These are phyloP conservation scores for Macaria notata DNA, from an alignment of 2,888 invertebrate genomes.

Conservation along the genomic window DNA sequence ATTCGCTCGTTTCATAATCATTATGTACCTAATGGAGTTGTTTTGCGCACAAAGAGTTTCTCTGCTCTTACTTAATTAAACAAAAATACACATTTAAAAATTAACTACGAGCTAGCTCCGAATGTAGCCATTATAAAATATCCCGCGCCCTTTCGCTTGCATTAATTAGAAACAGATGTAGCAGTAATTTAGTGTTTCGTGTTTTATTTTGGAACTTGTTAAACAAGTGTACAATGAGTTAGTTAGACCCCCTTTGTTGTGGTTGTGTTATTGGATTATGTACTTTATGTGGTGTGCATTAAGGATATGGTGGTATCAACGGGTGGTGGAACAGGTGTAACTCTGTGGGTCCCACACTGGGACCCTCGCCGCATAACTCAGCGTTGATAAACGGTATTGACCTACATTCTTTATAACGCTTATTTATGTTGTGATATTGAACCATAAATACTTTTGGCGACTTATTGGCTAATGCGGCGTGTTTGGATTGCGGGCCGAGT, in stretches of 20 bases:
- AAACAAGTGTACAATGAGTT: constrained; percentile 29
- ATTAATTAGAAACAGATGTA: constrained; percentile 27
- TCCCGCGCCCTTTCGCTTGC: constrained; percentile 12
- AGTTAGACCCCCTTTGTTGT: constrained; percentile 26
- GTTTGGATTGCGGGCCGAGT: constrained; percentile 20
- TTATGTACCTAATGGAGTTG: neutral
- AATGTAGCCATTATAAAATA: constrained; percentile 11
- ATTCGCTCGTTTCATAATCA: neutral
- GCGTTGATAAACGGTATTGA: constrained; percentile 38
- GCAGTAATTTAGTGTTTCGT: constrained; percentile 21
- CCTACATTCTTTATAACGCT: constrained; percentile 37
- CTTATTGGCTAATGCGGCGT: constrained; percentile 32
- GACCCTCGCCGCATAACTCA: constrained; percentile 34
- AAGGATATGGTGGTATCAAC: constrained; percentile 24
- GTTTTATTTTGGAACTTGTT: constrained; percentile 28
- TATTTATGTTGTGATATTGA: constrained; percentile 36
- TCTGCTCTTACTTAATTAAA: neutral
- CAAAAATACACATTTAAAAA: neutral
- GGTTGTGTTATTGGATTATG: constrained; percentile 11
- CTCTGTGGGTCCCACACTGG: constrained; percentile 41
- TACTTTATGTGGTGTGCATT: constrained; percentile 14
- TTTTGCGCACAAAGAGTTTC: constrained; percentile 2
- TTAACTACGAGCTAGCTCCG: neutral
- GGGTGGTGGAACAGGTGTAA: constrained; percentile 53
- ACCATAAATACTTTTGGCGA: constrained; percentile 35